Conservation (phyloP, 2,113 vertebrate genomes). For the Columba livia region DNA sequence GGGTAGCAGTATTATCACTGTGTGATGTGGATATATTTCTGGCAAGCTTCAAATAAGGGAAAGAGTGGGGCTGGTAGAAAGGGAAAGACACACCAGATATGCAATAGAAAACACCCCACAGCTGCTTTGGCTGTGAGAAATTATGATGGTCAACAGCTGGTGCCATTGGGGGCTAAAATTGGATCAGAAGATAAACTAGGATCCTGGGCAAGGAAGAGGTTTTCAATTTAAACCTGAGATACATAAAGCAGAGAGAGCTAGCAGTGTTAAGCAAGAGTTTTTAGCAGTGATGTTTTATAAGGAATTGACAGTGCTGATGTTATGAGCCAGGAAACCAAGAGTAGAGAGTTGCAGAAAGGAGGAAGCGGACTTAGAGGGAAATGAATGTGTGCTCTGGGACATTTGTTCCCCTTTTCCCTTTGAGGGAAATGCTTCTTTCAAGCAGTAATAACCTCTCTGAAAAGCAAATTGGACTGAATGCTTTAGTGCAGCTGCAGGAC, state of each 20-base stretch:
- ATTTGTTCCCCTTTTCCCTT: neutral
- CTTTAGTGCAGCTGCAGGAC: neutral
- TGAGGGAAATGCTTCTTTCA: conserved; percentile 6
- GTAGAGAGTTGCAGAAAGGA: neutral
- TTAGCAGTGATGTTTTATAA: neutral
- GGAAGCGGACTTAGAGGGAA: neutral
- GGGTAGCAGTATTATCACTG: neutral
- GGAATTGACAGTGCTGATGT: neutral
- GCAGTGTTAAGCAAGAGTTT: neutral
- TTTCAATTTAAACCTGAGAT: neutral
- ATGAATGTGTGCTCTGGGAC: neutral
- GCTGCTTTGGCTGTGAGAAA: neutral
- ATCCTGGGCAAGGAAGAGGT: neutral
- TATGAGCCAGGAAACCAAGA: neutral
- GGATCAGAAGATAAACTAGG: neutral
- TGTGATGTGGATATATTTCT: neutral
- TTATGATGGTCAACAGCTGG: neutral
- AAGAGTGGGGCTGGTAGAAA: neutral
- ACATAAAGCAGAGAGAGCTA: neutral
- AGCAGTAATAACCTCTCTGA: neutral
- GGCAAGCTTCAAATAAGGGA: neutral
- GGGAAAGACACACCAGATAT: neutral
- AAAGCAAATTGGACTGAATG: neutral
- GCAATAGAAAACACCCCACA: neutral
- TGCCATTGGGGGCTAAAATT: neutral